Percentiles rank a stretch among this genome's conserved stretches.
Conservation (phyloP, 1,140 invertebrate species). For the Argopecten irradians region DNA sequence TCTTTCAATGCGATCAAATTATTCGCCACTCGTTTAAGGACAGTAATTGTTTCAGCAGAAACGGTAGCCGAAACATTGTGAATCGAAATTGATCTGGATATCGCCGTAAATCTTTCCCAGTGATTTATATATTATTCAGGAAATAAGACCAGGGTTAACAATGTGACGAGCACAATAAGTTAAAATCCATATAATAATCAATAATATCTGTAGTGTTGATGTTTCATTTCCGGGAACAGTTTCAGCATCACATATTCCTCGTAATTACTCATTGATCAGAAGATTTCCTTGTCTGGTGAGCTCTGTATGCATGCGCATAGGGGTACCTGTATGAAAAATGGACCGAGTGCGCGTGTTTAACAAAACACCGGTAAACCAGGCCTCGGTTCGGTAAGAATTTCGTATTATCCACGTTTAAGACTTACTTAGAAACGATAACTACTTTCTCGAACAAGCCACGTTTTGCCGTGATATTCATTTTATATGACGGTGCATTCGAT, state of each 20-base stretch:
- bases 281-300: background rate
- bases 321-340: background rate
- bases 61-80: constrained; percentile 12
- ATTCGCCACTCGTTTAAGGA: constrained; percentile 20
- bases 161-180: background rate
- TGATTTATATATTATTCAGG: constrained; percentile 18
- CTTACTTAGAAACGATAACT: background rate
- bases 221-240: background rate
- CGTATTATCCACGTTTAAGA: background rate
- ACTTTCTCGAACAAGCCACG: background rate
- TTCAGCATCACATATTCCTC: constrained; percentile 8
- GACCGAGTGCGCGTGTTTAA: background rate
- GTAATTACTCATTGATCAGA: background rate
- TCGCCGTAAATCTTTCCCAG: background rate
- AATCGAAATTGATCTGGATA: background rate
- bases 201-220: background rate
- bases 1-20: constrained; percentile 22
- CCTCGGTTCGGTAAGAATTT: background rate
- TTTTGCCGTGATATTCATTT: background rate
- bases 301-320: background rate
- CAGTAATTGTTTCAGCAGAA: constrained; percentile 21
- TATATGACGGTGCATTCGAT: background rate
- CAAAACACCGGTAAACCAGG: background rate
- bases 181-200: constrained; percentile 19
- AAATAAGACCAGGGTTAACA: background rate